Conservation (phyloP, 2,797 vertebrate species). For the Xiphophorus birchmanni region DNA sequence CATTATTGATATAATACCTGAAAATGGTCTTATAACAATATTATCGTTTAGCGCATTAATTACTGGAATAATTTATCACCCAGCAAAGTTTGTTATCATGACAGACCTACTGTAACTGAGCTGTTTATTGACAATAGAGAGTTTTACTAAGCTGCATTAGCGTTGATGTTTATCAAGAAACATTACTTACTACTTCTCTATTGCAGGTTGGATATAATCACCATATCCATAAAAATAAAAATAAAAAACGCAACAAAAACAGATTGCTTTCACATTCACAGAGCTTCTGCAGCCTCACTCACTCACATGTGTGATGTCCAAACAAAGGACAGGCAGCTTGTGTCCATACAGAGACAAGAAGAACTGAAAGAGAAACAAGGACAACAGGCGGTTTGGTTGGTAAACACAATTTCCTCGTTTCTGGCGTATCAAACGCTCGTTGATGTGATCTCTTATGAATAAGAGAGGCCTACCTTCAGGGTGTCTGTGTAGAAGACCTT, state of each 20-base stretch:
- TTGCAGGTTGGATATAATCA: neutral
- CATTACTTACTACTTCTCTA: neutral
- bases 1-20: no score
- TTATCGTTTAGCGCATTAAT: no score
- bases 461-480: constrained; percentile 83
- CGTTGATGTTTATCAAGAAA: no score
- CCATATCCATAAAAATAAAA: neutral
- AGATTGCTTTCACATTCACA: neutral
- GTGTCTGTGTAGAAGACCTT: constrained; percentile 95
- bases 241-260: neutral
- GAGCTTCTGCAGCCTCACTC: neutral
- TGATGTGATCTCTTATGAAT: neutral
- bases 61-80: no score
- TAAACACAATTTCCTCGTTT: neutral
- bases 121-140: no score
- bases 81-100: no score
- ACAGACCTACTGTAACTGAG: no score
- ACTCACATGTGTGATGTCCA: constrained; percentile 98
- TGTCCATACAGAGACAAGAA: constrained; percentile 98
- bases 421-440: neutral
- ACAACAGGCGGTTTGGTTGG: neutral
- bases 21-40: no score
- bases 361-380: constrained; percentile 82
- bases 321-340: constrained; percentile 95
- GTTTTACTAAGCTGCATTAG: no score